Percentiles rank a stretch among this genome's conserved stretches.
phyloP scores from a whole-genome alignment of 2,888 invertebrate species.

The Euplexia lucipara region DNA sequence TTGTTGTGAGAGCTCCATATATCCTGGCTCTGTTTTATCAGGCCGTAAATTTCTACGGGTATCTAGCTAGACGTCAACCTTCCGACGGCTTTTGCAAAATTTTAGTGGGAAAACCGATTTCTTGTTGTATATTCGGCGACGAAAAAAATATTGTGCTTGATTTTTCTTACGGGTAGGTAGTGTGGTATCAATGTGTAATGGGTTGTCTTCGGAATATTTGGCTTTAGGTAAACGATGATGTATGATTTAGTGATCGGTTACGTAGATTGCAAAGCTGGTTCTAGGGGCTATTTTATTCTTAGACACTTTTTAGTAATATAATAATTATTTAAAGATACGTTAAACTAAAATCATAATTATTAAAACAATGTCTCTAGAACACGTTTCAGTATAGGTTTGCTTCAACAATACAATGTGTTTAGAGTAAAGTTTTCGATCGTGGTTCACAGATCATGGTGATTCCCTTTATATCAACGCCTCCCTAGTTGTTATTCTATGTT shows the following conservation, averaged over 20 bases:
- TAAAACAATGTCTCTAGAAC: no score
- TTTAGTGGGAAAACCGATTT: conserved; percentile 73
- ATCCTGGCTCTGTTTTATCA: conserved; percentile 84
- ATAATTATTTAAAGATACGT: neutral
- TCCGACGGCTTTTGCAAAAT: conserved; percentile 80
- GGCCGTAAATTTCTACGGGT: conserved; percentile 87
- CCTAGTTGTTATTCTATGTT: neutral
- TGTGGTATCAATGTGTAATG: conserved; percentile 55
- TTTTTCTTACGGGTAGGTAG: conserved; percentile 44
- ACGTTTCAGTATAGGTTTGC: no score
- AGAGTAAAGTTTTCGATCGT: neutral
- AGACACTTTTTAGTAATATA: neutral
- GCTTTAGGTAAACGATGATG: conserved; percentile 29
- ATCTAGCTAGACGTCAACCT: conserved; percentile 85
- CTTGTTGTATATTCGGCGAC: conserved; percentile 62
- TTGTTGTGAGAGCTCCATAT: conserved; percentile 75
- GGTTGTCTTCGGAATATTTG: conserved; percentile 35
- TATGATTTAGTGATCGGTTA: conserved; percentile 22
- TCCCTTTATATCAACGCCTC: neutral
- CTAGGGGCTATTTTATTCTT: neutral
- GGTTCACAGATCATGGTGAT: neutral
- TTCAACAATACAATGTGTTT: no score
- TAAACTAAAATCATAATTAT: no score
- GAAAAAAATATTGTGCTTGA: conserved; percentile 38
- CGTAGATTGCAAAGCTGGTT: conserved; percentile 1